A percentile compares a stretch with the other conserved stretches of the same genome.
phyloP scores from a whole-genome alignment of 2,113 vertebrate genomes.

The Euleptes europaea region DNA sequence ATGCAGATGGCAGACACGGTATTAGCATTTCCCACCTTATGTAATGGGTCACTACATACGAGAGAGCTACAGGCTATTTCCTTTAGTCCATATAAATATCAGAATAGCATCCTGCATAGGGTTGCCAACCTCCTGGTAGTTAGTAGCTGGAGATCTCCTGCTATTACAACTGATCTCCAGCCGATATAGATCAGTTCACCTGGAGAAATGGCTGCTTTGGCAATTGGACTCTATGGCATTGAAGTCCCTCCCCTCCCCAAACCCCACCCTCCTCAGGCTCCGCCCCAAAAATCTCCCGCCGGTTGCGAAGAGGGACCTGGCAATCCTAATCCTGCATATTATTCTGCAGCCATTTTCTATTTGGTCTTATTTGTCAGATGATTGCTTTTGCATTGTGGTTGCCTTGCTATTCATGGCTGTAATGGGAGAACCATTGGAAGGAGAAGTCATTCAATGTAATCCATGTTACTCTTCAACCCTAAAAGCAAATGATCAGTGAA shows the following conservation, averaged over 20 bases:
- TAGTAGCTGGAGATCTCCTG: too few relatives aligned
- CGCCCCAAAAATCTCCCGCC: too few relatives aligned
- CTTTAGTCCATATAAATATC: background rate
- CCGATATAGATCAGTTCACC: too few relatives aligned
- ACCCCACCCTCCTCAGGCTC: too few relatives aligned
- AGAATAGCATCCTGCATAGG: background rate
- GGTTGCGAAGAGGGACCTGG: too few relatives aligned
- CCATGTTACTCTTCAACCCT: background rate
- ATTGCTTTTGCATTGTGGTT: constrained; percentile 21
- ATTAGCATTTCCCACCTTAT: constrained; percentile 2
- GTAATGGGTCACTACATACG: background rate
- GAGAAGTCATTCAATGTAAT: constrained; percentile 31
- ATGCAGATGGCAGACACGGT: background rate
- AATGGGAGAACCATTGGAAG: constrained; percentile 14
- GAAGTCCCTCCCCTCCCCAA: too few relatives aligned
- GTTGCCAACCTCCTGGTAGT: too few relatives aligned
- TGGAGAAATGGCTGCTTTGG: too few relatives aligned
- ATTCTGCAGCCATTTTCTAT: background rate
- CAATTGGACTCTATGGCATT: too few relatives aligned
- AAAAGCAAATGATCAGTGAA: constrained; percentile 42
- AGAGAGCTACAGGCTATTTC: background rate
- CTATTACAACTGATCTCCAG: too few relatives aligned
- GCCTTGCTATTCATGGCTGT: constrained; percentile 11
- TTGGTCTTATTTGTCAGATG: background rate
- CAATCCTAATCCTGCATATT: constrained; percentile 3